Evolutionary conservation across 2,113 vertebrate species (phyloP).

Genomic region (Catharus bicknelli): DNA sequence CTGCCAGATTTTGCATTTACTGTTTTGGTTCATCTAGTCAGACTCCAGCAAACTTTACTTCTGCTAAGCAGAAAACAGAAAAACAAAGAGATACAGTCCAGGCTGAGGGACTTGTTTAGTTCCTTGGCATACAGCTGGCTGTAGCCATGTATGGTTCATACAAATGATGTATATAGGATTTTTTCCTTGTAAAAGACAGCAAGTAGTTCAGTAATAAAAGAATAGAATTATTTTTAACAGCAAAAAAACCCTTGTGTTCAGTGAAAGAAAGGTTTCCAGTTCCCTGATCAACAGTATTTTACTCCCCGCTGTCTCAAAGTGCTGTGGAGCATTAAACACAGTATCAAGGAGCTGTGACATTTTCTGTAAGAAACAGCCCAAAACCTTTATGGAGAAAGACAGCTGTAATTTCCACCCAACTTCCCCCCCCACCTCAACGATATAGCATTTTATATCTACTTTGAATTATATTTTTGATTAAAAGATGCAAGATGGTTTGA

Average conservation of each 20-base stretch:
- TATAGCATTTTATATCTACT: slow-evolving; percentile 57
- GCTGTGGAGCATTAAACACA: neutral
- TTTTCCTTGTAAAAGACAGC: slow-evolving; percentile 33
- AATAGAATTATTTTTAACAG: slow-evolving; percentile 33
- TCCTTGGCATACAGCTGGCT: neutral
- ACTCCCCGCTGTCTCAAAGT: neutral
- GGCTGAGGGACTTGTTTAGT: neutral
- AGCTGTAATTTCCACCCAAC: neutral
- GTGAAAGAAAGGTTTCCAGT: neutral
- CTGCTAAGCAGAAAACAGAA: slow-evolving; percentile 7
- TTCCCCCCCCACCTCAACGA: neutral
- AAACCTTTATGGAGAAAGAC: neutral
- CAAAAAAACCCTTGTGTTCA: neutral
- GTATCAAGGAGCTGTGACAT: neutral
- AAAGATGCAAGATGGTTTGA: slow-evolving; percentile 74
- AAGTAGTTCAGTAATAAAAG: slow-evolving; percentile 4
- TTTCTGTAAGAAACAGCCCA: slow-evolving; percentile 16
- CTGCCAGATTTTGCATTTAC: slow-evolving; percentile 41
- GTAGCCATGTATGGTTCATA: neutral
- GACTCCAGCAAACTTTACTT: slow-evolving; percentile 39
- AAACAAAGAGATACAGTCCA: neutral
- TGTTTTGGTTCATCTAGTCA: slow-evolving; percentile 36
- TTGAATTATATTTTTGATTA: slow-evolving; percentile 78
- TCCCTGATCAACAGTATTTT: neutral
- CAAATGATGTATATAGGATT: neutral